Evolutionary conservation across 2,113 vertebrate species (phyloP).

Genomic region (Cryptoleucopteryx plumbea): DNA sequence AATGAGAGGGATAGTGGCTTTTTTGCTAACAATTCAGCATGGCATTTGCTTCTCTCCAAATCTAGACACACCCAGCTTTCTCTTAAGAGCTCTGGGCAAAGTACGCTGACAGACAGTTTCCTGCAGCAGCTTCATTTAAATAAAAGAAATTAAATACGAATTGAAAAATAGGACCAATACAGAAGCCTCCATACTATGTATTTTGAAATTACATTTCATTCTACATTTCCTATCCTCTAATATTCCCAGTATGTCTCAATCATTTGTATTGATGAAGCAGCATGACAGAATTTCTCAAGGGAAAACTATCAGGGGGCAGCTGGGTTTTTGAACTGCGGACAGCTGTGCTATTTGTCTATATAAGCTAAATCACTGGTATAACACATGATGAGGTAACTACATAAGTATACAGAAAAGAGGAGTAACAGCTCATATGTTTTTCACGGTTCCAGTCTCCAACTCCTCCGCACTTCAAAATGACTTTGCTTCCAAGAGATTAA

Average conservation of each 20-base stretch:
- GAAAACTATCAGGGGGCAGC: neutral
- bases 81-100: neutral
- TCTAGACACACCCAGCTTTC: neutral
- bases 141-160: neutral
- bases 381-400: neutral
- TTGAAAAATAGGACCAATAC: neutral
- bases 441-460: neutral
- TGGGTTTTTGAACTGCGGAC: neutral
- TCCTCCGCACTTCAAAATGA: neutral
- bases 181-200: neutral
- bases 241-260: neutral
- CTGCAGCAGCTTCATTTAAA: neutral
- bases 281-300: neutral
- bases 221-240: neutral
- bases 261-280: neutral
- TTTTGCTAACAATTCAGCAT: neutral
- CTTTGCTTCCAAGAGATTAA: neutral
- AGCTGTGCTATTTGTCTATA: neutral
- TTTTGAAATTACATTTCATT: neutral
- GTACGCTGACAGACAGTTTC: neutral
- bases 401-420: neutral
- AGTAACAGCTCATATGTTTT: neutral
- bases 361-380: neutral
- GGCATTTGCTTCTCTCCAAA: neutral
- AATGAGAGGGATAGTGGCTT: neutral